Base-by-base conservation (phyloP, 2,797 vertebrate species). In the Mergus octosetaceus region DNA sequence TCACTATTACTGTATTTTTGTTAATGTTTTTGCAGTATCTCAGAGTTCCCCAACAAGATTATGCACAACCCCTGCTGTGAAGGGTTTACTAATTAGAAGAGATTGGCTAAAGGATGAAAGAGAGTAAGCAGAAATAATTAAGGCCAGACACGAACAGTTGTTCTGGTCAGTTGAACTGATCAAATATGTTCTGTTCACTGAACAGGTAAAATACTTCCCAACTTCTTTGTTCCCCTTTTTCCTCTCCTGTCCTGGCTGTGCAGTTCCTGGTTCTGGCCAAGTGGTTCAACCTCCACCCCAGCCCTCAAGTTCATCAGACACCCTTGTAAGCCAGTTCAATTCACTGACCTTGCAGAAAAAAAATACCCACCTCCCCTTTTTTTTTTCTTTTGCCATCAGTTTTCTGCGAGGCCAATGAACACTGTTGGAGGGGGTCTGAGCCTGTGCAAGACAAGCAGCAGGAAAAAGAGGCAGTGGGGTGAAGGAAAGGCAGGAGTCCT, bases 101-200 rank as follows among this genome's bases (percentile, higher is more conserved):
- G 20, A 11, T 20, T 51, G 19, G 53, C 10, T 32, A 65, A 83
- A 56, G 14, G 9, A 61, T 86, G 58, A 18, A 28, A 60, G 43
- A 75, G 24, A 47, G 39, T 43, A 91, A 90, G 61, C 39, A 93
- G 43, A 86, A 89, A 80, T 73, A 83, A 90, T 80, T 64, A 53
- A 80, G 25, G 24, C 47, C 76, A 86, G 88, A 51, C 21, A 84
- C 10, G 51, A 28, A 27, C 5, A 4, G 4, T 15, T n/a, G 15
- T 25, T 85, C 24, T 51, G 87, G 57, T 62, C 53, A 85, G 60
- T 20, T 88, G 85, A 89, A 49, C n/a, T 78, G 36, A 71, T 66
- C 11, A 34, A 45, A 77, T 80, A 54, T 22, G 30, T 73, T 77
- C 91, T 47, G 28, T 79, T 20, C 39, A 19, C 53, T 58, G 39